These are phyloP conservation scores for Halcyon senegalensis DNA, from an alignment of 2,113 vertebrate species.

Conservation along the genomic window DNA sequence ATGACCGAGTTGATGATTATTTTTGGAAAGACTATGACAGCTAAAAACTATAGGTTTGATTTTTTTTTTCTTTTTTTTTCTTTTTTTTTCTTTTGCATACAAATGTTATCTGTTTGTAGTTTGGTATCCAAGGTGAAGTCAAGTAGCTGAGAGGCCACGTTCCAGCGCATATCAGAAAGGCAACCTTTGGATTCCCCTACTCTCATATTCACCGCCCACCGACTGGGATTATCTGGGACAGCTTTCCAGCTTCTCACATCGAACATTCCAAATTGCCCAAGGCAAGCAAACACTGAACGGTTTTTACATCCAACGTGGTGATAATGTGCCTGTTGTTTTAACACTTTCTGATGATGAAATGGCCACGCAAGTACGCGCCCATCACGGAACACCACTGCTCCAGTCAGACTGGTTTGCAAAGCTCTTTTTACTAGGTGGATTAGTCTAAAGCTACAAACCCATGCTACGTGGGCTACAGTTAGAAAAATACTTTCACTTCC, in stretches of 20 bases:
- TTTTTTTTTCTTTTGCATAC: not conserved
- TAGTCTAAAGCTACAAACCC: conserved; percentile 41
- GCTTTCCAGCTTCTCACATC: not conserved
- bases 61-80: not conserved
- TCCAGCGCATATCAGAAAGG: not conserved
- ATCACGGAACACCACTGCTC: not conserved
- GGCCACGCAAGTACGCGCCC: not conserved
- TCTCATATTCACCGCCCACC: not conserved
- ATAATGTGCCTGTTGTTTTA: conserved; percentile 56
- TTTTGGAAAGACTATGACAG: not conserved
- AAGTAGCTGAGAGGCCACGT: not conserved
- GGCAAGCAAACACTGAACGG: not conserved
- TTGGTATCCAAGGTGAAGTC: not conserved
- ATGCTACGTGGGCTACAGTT: not conserved
- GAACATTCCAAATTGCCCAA: not conserved
- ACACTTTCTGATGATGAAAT: conserved; percentile 33
- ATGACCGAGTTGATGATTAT: not conserved
- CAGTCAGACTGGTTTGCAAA: not conserved
- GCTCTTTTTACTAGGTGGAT: conserved; percentile 9
- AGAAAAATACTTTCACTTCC: conserved; percentile 57
- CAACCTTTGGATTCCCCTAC: not conserved
- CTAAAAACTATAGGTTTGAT: not conserved
- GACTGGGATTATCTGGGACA: not conserved
- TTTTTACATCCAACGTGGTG: conserved; percentile 26
- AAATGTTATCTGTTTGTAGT: not conserved